phyloP scores from a whole-genome alignment of 2,888 invertebrate genomes.

The Dicycla oo region DNA sequence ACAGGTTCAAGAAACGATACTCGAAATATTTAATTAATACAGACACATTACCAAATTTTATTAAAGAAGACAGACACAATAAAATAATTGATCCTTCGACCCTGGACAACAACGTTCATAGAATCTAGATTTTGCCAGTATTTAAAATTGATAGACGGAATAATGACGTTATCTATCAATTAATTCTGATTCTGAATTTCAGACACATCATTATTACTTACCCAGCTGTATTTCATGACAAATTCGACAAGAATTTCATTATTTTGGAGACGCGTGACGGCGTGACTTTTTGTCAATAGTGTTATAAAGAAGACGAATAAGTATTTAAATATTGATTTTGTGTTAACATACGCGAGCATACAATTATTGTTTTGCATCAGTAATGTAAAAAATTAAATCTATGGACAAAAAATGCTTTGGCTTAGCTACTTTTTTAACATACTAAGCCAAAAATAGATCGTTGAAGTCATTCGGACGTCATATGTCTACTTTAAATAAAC shows the following conservation, averaged over 20 bases:
- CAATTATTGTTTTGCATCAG: background rate
- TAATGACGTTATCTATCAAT: background rate
- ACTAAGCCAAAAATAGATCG: slow-evolving; percentile 35
- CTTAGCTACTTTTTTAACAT: background rate
- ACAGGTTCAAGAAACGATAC: background rate
- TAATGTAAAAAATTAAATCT: background rate
- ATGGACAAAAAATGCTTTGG: background rate
- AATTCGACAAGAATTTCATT: slow-evolving; percentile 3
- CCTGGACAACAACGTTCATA: background rate
- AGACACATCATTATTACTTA: background rate
- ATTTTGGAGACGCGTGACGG: background rate
- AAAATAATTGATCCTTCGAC: background rate
- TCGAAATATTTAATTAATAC: background rate
- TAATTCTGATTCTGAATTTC: background rate
- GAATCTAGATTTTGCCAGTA: background rate
- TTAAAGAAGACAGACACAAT: too few relatives aligned
- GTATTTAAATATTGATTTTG: slow-evolving; percentile 3
- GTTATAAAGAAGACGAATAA: background rate
- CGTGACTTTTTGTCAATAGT: background rate
- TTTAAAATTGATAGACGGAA: background rate
- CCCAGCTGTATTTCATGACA: background rate
- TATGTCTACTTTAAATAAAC: slow-evolving; percentile 48
- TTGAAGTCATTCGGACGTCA: slow-evolving; percentile 32
- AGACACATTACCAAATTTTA: too few relatives aligned
- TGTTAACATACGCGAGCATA: background rate